phyloP scores from a whole-genome alignment of 2,797 vertebrate genomes.

The Orientallactaga sibirica region DNA sequence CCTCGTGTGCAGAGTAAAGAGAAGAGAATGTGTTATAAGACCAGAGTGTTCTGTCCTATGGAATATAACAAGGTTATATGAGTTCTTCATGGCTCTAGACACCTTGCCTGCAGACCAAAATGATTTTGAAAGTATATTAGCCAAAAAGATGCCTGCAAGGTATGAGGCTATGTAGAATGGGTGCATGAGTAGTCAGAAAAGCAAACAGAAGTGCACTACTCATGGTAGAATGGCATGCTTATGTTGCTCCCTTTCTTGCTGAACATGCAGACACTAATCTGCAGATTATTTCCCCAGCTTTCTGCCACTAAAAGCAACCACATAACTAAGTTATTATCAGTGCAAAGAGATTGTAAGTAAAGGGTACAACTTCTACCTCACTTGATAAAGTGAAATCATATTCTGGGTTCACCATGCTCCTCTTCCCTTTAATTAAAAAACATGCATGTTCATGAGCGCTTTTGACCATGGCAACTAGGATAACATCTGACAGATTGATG shows the following conservation, averaged over 20 bases:
- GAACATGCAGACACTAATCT: not conserved
- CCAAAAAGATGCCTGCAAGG: not conserved
- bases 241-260: not conserved
- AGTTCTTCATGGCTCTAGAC: not conserved
- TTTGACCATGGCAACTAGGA: not conserved
- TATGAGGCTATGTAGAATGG: not conserved
- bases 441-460: not conserved
- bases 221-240: not conserved
- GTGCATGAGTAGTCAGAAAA: too few species aligned
- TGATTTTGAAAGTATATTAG: not conserved
- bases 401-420: not conserved
- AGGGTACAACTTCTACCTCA: not conserved
- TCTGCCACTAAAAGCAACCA: not conserved
- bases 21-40: not conserved
- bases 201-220: not conserved
- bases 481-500: not conserved
- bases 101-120: not conserved
- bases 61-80: not conserved
- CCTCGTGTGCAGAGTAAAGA: not conserved
- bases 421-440: slow-evolving; percentile 38
- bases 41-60: not conserved
- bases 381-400: not conserved
- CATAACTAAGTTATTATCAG: not conserved
- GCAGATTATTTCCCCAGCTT: not conserved
- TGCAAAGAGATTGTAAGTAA: not conserved